Evolutionary conservation across 2,113 vertebrate genomes (phyloP).

Genomic region (Haemorhous mexicanus): DNA sequence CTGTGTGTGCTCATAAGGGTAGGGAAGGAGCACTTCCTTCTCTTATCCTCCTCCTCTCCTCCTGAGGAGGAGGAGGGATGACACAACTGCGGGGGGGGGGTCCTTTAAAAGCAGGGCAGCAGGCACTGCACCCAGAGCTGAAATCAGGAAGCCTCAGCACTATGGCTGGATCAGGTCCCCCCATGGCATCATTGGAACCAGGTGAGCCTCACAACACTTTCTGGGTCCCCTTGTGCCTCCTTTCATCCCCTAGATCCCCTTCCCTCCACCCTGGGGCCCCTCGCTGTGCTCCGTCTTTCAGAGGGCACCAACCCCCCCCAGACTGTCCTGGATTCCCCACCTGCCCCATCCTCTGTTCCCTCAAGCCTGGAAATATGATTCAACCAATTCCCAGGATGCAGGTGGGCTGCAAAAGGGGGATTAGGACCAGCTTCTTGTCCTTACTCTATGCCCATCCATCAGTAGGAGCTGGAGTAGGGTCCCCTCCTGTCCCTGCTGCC

Average conservation of each 20-base stretch:
- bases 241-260: background rate
- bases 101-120: background rate
- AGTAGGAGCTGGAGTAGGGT: background rate
- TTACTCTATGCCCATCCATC: background rate
- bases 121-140: background rate
- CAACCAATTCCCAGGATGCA: fast-evolving
- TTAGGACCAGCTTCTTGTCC: background rate
- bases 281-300: background rate
- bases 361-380: background rate
- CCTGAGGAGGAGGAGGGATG: background rate
- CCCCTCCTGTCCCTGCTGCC: background rate
- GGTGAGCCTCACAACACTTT: background rate
- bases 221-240: background rate
- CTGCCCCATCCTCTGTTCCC: background rate
- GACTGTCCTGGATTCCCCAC: background rate
- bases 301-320: background rate
- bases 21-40: slow-evolving; percentile 28
- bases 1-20: background rate
- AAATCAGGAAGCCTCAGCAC: background rate
- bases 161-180: background rate
- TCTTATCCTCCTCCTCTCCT: background rate
- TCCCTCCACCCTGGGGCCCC: background rate
- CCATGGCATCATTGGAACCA: background rate
- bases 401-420: background rate
- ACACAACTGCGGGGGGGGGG: background rate